phyloP scores from a whole-genome alignment of 2,797 vertebrate genomes.

The Acrossocheilus wenchowensis region DNA sequence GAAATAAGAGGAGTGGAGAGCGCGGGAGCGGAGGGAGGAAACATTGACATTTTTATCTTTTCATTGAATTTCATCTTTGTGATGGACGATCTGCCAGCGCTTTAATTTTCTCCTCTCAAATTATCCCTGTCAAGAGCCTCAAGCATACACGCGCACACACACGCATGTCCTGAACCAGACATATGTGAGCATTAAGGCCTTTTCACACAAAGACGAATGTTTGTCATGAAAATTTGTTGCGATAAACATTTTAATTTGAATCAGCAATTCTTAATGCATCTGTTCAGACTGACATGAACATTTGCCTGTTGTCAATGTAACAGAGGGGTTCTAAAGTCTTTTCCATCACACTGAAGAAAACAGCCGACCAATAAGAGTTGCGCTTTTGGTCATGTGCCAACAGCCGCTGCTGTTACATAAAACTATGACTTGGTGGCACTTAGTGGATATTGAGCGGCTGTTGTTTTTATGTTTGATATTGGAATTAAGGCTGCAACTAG shows the following conservation, averaged over 20 bases:
- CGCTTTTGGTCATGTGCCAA: background rate
- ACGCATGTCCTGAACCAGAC: slow-evolving; percentile 13
- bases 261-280: background rate
- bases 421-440: background rate
- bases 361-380: background rate
- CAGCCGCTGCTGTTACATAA: background rate
- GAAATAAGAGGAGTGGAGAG: slow-evolving; percentile 32
- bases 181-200: background rate
- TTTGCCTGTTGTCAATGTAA: background rate
- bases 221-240: background rate
- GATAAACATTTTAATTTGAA: slow-evolving; percentile 6
- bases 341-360: background rate
- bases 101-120: slow-evolving; percentile 88
- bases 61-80: slow-evolving; percentile 84
- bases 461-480: background rate
- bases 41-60: slow-evolving; percentile 86
- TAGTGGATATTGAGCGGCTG: too few relatives aligned
- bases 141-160: background rate
- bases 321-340: background rate
- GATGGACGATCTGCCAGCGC: slow-evolving; percentile 83
- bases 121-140: slow-evolving; percentile 74
- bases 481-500: background rate
- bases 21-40: slow-evolving; percentile 48
- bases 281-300: background rate
- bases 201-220: background rate